Evolutionary conservation across 1,140 invertebrate genomes (phyloP).

Genomic region (Phocides pigmalion): DNA sequence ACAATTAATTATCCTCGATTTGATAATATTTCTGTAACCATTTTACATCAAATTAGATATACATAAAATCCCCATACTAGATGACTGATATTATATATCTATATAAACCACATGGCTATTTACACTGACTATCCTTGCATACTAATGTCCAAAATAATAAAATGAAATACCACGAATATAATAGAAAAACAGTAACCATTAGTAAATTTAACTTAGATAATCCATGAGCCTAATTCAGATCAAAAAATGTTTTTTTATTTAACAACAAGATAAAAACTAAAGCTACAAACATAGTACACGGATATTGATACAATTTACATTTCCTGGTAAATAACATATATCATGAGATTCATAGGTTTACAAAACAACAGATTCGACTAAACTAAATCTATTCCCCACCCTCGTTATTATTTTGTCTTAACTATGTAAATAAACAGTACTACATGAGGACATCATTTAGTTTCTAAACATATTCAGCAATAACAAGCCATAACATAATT

Average conservation of each 20-base stretch:
- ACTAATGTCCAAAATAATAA: too few relatives aligned
- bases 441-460: conserved; percentile 18
- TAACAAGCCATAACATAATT: conserved; percentile 64
- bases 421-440: conserved; percentile 39
- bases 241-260: not conserved
- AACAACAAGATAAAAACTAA: conserved; percentile 11
- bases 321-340: conserved; percentile 41
- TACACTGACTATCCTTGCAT: not conserved
- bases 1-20: too few relatives aligned
- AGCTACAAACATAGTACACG: conserved; percentile 24
- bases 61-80: not conserved
- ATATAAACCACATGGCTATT: conserved; percentile 16
- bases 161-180: too few relatives aligned
- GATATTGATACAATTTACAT: conserved; percentile 33
- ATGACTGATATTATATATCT: conserved; percentile 1
- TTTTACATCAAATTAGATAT: conserved; percentile 1
- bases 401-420: conserved; percentile 35
- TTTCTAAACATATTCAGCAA: conserved; percentile 47
- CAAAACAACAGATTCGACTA: conserved; percentile 44
- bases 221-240: conserved; percentile 17
- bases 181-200: not conserved
- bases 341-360: conserved; percentile 44
- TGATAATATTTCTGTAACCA: not conserved
- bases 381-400: conserved; percentile 36
- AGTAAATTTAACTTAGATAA: not conserved